Base-by-base conservation (phyloP, 2,797 vertebrate species). In the Diplodus puntazzo region DNA sequence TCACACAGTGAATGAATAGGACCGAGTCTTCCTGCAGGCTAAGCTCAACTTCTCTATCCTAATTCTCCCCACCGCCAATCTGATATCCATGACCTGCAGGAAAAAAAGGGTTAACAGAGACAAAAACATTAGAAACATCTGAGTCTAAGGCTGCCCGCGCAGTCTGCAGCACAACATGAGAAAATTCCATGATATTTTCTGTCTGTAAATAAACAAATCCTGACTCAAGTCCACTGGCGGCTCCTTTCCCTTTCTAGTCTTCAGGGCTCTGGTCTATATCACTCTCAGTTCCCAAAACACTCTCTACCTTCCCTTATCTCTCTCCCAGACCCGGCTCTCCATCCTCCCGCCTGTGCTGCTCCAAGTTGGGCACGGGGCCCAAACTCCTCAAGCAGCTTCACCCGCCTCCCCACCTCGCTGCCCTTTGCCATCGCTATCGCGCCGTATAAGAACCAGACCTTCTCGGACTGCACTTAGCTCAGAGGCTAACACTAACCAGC, bases 401-500 rank as follows among this genome's bases (percentile, higher is more conserved):
- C 83, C 87, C 89, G 71, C 88, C 89, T 92, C 93, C 92, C 89
- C 92, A 94, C 93, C 93, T 95, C 89, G 77, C 88, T 95, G 93
- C 92, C 93, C 95, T 96, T 95, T 95, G 94, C 93, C 94, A 94
- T 62, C 83, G 90, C 93, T 94, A 94, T 95, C 94, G 92, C 88
- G 75, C 82, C 76, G 84, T 92, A 94, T 92, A 95, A 94, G 95
- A 95, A 95, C 92, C 94, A 95, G 94, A 95, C 94, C 94, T 92
- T 95, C 95, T 94, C 89, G 92, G 95, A 94, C 93, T 92, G 94
- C 94, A 94, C 90, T 94, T 91, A 93, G 93, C 95, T 95, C 94
- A 92, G 87, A 94, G 95, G 94, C 95, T 96, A 96, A 96, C 92
- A 96, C 95, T 96, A 97, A 96, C 93, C 94, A 96, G 88, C 88